Evolutionary conservation across 2,113 vertebrate species (phyloP).

Genomic region (Catharus minimus): DNA sequence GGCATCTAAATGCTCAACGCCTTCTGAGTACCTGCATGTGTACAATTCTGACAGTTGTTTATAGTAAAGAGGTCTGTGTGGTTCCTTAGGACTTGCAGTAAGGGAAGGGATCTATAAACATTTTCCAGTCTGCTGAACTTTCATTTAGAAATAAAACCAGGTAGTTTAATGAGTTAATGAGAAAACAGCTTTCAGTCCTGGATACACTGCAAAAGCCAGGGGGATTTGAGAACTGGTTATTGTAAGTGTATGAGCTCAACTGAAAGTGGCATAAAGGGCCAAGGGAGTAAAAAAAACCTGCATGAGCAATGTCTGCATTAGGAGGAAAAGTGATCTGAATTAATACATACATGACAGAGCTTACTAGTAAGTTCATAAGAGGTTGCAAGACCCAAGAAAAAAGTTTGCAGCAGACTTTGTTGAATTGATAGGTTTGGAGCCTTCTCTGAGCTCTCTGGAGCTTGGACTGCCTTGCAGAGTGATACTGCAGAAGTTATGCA

Average conservation of each 20-base stretch:
- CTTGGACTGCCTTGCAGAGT: neutral
- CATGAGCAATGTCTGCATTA: neutral
- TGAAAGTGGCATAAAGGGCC: neutral
- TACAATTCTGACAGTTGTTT: constrained; percentile 7
- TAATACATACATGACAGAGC: neutral
- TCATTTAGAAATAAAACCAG: neutral
- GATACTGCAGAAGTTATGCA: neutral
- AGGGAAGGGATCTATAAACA: neutral
- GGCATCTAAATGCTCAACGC: neutral
- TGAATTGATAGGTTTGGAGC: neutral
- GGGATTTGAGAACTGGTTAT: neutral
- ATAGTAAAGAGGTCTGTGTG: neutral
- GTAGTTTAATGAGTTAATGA: constrained; percentile 24
- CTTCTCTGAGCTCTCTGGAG: neutral
- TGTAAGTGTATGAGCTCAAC: neutral
- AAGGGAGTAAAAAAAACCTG: neutral
- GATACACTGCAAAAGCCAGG: neutral
- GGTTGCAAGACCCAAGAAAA: neutral
- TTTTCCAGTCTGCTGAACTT: constrained; percentile 10
- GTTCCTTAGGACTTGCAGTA: neutral
- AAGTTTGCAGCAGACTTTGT: neutral
- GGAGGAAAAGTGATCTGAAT: neutral
- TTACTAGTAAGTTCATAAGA: neutral
- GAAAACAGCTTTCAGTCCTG: neutral
- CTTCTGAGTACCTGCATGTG: neutral